A percentile compares a stretch with the other conserved stretches of the same genome.
These are phyloP conservation scores for Acipenser transmontanus DNA, from an alignment of 2,797 vertebrate genomes.

Conservation along the genomic window DNA sequence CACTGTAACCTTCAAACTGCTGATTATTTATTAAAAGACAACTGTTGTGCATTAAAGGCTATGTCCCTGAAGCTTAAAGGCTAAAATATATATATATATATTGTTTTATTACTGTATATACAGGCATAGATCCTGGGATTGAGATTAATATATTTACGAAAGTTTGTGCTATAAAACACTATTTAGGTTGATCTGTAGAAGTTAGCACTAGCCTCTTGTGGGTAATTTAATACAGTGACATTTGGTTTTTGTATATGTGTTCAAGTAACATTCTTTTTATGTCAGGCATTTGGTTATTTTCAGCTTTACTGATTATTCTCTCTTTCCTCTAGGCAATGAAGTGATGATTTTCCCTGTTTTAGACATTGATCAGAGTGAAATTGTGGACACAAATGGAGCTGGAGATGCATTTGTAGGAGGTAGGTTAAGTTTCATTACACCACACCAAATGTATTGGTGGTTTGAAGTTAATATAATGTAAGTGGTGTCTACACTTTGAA, in stretches of 20 bases:
- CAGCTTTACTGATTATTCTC: constrained; percentile 15
- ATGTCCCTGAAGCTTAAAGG: no score
- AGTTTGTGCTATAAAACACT: constrained; percentile 52
- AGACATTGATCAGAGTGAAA: constrained; percentile 89
- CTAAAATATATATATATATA: not conserved
- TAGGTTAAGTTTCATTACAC: constrained; percentile 42
- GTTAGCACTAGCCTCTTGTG: not conserved
- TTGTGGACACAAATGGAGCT: constrained; percentile 95
- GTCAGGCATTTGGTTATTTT: constrained; percentile 4
- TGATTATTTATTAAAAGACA: no score
- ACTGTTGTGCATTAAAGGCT: not conserved
- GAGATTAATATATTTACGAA: no score
- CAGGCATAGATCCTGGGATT: no score
- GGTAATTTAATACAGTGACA: not conserved
- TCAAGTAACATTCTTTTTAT: constrained; percentile 3
- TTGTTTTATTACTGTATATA: no score
- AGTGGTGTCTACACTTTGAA: no score
- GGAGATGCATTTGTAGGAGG: constrained; percentile 98
- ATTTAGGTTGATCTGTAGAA: not conserved
- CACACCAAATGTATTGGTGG: no score
- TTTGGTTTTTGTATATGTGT: constrained; percentile 1
- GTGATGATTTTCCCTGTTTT: constrained; percentile 81
- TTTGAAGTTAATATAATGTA: no score
- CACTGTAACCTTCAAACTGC: no score
- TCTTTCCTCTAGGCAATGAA: constrained; percentile 60